phyloP scores from a whole-genome alignment of 2,113 vertebrate species.

The Eubucco bourcierii region DNA sequence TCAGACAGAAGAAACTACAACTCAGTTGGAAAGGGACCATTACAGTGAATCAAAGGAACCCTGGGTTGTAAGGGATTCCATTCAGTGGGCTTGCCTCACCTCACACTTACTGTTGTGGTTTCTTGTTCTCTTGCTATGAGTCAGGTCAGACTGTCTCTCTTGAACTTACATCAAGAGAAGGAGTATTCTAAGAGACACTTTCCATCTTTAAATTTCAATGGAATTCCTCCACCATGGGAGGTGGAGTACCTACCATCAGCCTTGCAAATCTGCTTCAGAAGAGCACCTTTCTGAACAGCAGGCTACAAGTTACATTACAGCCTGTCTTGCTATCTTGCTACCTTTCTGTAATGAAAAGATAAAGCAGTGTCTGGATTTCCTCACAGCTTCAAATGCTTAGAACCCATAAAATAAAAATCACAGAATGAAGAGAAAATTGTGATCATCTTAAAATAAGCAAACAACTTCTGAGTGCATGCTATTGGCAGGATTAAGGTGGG shows the following conservation, averaged over 20 bases:
- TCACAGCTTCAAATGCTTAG: neutral
- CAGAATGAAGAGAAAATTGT: neutral
- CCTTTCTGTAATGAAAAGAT: too few species aligned
- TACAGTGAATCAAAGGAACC: neutral
- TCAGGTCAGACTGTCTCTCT: neutral
- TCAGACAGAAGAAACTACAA: neutral
- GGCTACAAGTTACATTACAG: too few species aligned
- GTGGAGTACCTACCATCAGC: too few species aligned
- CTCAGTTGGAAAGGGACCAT: neutral
- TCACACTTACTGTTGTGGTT: fast-evolving
- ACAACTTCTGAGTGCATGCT: neutral
- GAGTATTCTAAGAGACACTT: too few species aligned
- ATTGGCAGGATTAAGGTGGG: too few species aligned
- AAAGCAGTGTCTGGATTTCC: too few species aligned
- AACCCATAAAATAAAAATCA: neutral
- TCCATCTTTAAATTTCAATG: too few species aligned
- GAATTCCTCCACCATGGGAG: too few species aligned
- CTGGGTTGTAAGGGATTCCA: neutral
- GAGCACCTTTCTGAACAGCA: too few species aligned
- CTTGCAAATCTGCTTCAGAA: too few species aligned
- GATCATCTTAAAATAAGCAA: neutral
- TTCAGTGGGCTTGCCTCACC: neutral
- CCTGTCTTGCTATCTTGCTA: too few species aligned
- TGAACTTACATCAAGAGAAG: neutral
- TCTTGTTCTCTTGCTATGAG: neutral